Evolutionary conservation across 2,888 invertebrate genomes (phyloP).

Genomic region (Thereva unica): DNA sequence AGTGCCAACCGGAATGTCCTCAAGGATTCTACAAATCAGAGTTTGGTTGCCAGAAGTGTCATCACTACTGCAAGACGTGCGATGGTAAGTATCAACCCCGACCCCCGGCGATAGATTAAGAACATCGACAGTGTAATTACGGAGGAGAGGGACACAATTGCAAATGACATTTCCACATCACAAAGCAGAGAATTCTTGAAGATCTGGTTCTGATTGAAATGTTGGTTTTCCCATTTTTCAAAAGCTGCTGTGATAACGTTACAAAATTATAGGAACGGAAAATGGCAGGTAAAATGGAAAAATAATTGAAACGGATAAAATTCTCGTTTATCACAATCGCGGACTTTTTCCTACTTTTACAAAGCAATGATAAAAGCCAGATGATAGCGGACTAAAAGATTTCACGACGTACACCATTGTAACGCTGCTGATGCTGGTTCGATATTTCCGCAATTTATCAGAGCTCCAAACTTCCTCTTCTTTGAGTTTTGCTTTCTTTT

Average conservation of each 20-base stretch:
- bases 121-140: no score
- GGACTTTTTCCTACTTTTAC: conserved; percentile 3
- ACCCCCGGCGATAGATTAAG: background rate
- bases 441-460: no score
- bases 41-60: conserved; percentile 85
- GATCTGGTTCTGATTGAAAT: conserved; percentile 8
- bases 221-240: background rate
- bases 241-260: background rate
- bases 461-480: no score
- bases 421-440: no score
- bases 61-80: conserved; percentile 86
- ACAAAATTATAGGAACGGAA: conserved; percentile 22
- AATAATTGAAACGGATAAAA: conserved; percentile 24
- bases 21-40: conserved; percentile 83
- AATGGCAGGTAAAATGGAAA: conserved; percentile 7
- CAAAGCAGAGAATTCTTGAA: background rate
- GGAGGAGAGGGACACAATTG: no score
- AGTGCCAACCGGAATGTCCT: conserved; percentile 84
- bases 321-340: conserved; percentile 29
- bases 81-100: conserved; percentile 63
- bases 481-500: no score
- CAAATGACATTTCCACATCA: no score
- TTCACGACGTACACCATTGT: background rate
- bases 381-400: conserved; percentile 18
- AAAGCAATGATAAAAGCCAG: conserved; percentile 15